phyloP scores from a whole-genome alignment of 2,888 invertebrate species.

The Falcaria lacertinaria region DNA sequence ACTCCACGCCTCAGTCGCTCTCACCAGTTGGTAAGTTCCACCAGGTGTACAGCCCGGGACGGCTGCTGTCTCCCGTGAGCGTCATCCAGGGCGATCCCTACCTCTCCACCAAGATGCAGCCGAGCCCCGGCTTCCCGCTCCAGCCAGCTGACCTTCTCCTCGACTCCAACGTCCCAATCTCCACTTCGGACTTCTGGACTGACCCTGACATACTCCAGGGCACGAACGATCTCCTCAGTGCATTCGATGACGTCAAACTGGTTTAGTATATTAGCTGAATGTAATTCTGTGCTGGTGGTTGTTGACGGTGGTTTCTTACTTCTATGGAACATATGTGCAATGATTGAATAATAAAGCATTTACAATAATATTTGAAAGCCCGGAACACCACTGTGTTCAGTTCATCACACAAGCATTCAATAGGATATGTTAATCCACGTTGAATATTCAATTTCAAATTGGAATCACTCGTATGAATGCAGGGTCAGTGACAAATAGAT shows the following conservation, averaged over 20 bases:
- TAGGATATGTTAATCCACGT: constrained; percentile 14
- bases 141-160: constrained; percentile 50
- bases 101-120: constrained; percentile 61
- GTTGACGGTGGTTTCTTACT: constrained; percentile 43
- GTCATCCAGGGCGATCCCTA: constrained; percentile 64
- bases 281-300: constrained; percentile 10
- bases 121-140: constrained; percentile 52
- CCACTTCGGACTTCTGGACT: constrained; percentile 57
- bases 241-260: constrained; percentile 68
- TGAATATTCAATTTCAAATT: constrained; percentile 29
- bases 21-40: constrained; percentile 57
- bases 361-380: constrained; percentile 13
- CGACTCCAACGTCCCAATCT: constrained; percentile 44
- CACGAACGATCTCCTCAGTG: constrained; percentile 55
- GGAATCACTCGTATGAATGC: constrained; percentile 62
- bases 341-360: constrained; percentile 27
- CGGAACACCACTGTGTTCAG: constrained; percentile 17
- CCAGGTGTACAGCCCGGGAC: constrained; percentile 51
- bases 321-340: constrained; percentile 22
- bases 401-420: constrained; percentile 43
- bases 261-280: constrained; percentile 27
- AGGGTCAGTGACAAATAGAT: constrained; percentile 39
- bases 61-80: constrained; percentile 46
- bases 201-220: constrained; percentile 60
- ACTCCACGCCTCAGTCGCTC: constrained; percentile 60